Conservation (phyloP, 2,888 invertebrate species). For the Sipunculus nudus region DNA sequence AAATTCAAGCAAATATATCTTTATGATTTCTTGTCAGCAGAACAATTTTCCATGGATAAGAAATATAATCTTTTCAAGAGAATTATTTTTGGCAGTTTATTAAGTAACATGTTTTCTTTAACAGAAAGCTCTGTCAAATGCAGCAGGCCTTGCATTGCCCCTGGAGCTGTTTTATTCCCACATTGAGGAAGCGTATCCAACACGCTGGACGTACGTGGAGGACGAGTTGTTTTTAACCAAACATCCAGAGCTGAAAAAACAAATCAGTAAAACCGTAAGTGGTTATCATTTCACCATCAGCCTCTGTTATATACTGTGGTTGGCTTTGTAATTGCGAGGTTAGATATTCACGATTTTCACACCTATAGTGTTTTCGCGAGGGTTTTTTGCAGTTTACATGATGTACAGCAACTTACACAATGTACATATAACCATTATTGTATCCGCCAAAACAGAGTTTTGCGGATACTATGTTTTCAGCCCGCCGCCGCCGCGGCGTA, state of each 20-base stretch:
- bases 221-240: constrained; percentile 62
- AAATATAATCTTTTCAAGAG: too few species aligned
- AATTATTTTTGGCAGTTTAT: not conserved
- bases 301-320: too few species aligned
- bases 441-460: too few species aligned
- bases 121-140: constrained; percentile 47
- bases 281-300: not conserved
- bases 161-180: constrained; percentile 49
- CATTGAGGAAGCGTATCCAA: constrained; percentile 36
- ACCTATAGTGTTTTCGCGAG: too few species aligned
- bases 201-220: constrained; percentile 58
- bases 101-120: not conserved
- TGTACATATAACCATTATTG: too few species aligned
- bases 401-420: too few species aligned
- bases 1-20: too few species aligned
- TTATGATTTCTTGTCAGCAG: not conserved
- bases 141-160: constrained; percentile 47
- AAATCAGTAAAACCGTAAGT: constrained; percentile 57
- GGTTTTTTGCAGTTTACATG: too few species aligned
- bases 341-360: too few species aligned
- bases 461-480: too few species aligned
- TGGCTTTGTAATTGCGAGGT: too few species aligned
- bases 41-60: not conserved
- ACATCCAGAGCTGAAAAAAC: constrained; percentile 50
- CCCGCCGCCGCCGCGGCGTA: too few species aligned